These are phyloP conservation scores for Globodera rostochiensis DNA, from an alignment of 1,140 invertebrate species.

Conservation along the genomic window DNA sequence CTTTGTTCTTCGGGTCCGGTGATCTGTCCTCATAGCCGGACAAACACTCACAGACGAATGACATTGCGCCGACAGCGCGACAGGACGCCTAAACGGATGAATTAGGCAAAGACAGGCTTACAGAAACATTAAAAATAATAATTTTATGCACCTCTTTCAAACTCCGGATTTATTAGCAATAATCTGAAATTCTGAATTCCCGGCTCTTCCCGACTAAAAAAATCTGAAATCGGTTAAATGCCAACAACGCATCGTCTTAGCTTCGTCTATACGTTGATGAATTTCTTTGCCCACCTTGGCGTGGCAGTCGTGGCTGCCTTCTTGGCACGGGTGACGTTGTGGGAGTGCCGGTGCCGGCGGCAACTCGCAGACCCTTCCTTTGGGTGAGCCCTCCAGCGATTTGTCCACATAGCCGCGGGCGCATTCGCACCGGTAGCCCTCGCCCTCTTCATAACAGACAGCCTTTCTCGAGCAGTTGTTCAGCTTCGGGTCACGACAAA, in stretches of 20 bases:
- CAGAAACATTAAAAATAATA: too few relatives aligned
- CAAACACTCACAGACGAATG: slow-evolving; percentile 63
- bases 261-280: not conserved
- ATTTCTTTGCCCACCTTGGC: slow-evolving; percentile 6
- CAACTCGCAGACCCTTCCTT: slow-evolving; percentile 62
- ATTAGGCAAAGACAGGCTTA: too few relatives aligned
- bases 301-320: slow-evolving; percentile 61
- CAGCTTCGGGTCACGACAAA: slow-evolving; percentile 59
- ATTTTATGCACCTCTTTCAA: too few relatives aligned
- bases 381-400: slow-evolving; percentile 41
- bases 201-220: too few relatives aligned
- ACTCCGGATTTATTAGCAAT: too few relatives aligned
- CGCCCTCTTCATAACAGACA: slow-evolving; percentile 61
- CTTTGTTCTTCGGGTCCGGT: slow-evolving; percentile 47
- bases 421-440: slow-evolving; percentile 64
- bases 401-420: slow-evolving; percentile 40
- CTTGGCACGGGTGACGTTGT: slow-evolving; percentile 63
- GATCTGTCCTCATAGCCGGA: slow-evolving; percentile 60
- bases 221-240: too few relatives aligned
- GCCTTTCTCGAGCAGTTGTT: slow-evolving; percentile 65
- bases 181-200: too few relatives aligned
- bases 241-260: too few relatives aligned
- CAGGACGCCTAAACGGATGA: slow-evolving; percentile 47
- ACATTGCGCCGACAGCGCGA: slow-evolving; percentile 53
- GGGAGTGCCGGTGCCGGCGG: slow-evolving; percentile 56